Evolutionary conservation across 1,140 invertebrate species (phyloP), one percentile per base, ranked within the genome.

Genomic region (Mactra quadrangularis): DNA sequence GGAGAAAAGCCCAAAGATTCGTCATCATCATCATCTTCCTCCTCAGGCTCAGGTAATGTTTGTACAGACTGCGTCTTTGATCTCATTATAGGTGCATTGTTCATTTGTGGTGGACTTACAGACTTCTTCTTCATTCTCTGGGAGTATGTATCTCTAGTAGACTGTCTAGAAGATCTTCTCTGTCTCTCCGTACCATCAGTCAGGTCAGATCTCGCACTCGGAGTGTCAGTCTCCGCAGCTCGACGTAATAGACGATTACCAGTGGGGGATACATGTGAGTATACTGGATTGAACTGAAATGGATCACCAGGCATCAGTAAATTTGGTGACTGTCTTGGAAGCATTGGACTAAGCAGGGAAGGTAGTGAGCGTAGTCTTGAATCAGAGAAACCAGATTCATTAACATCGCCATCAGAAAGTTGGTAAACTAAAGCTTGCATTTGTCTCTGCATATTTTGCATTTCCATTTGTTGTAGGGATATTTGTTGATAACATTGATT

Each of bases 401-500:
- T 68, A 13, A 50, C 77, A 47, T 60, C 41, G 3, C 47, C 41
- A 31, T 70, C 62, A 25, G 77, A 19, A 1, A 66, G 4, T 27
- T 79, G 77, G 62, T 68, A 79, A 41, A 79, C 22, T 2, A 79
- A 31, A 3, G 77, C 19, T 33, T 87, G 86, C 68, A 87, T 74
- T 50, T 87, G 86, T 66, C 87, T 22, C 60, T 87, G 87, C 45
- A 87, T 68, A 52, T 90, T 89, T 22, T 89, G 87, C 75, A 92
- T 90, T 68, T 92, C 91, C 57, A 85, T 72, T 60, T 92, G 91
- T 78, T 92, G 92, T 66, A 88, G 76, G 66, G 85, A 79, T 52
- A 92, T 83, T 75, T 91, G 90, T 78, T 91, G 90, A 59, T 90
- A 86, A 75, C 89, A 89, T 72, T 92, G 91, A 62, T 88, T 90